Conservation (phyloP, 2,888 invertebrate species). For the Brachylomia viminalis region DNA sequence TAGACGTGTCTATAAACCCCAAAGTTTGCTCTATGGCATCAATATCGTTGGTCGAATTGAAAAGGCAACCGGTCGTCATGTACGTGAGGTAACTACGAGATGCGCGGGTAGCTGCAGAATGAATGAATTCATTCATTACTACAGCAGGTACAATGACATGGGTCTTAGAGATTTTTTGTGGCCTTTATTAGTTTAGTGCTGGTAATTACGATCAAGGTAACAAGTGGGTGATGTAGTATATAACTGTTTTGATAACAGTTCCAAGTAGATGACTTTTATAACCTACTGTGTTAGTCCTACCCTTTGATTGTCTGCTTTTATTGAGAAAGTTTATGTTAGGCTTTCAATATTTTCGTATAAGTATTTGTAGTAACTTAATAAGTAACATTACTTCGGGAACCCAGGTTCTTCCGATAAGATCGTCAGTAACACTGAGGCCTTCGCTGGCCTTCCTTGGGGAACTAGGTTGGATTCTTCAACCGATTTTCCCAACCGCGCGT, state of each 20-base stretch:
- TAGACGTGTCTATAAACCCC: conserved; percentile 65
- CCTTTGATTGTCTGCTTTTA: not conserved
- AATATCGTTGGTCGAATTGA: conserved; percentile 75
- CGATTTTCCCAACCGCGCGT: not conserved
- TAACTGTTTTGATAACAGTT: conserved; percentile 23
- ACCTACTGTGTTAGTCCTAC: not conserved
- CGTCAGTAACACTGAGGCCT: not conserved
- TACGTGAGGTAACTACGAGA: conserved; percentile 81
- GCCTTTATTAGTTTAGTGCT: conserved; percentile 46
- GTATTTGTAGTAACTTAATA: not conserved
- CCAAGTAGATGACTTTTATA: not conserved
- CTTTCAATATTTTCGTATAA: not conserved
- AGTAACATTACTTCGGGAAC: not conserved
- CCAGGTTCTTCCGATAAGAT: not conserved
- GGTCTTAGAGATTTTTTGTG: conserved; percentile 65
- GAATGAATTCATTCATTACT: conserved; percentile 77
- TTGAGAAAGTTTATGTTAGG: not conserved
- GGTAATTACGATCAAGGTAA: conserved; percentile 60
- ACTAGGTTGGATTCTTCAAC: no score
- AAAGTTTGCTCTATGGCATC: conserved; percentile 67
- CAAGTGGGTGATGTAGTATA: conserved; percentile 31
- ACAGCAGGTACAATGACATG: conserved; percentile 73
- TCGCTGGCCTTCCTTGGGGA: not conserved
- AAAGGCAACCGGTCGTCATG: conserved; percentile 75
- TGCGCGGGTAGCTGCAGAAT: conserved; percentile 71